Evolutionary conservation across 1,140 invertebrate genomes (phyloP).

Genomic region (Sitobion miscanthi): DNA sequence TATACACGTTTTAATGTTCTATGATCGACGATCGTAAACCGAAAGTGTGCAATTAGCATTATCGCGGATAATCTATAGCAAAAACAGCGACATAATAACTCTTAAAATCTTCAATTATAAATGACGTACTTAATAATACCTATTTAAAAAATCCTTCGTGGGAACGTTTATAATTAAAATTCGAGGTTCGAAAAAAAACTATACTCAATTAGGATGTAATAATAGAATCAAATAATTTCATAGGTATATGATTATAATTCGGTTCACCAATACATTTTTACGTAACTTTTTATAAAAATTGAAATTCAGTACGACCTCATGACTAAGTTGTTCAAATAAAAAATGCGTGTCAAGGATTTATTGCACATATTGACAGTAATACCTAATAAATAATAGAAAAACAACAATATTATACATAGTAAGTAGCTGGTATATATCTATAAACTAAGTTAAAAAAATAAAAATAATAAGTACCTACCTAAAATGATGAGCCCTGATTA

Average conservation of each 20-base stretch:
- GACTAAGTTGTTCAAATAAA: not conserved
- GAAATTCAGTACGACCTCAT: not conserved
- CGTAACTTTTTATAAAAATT: not conserved
- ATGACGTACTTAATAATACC: not conserved
- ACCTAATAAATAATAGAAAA: not conserved
- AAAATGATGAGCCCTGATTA: not conserved
- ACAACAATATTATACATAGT: not conserved
- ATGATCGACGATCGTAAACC: not conserved
- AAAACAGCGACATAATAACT: not conserved
- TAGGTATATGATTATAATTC: not conserved
- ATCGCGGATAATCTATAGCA: not conserved
- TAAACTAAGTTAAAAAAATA: not conserved
- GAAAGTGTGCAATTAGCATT: not conserved
- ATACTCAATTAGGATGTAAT: not conserved
- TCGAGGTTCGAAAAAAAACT: not conserved
- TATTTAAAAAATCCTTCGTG: not conserved
- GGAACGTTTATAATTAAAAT: not conserved
- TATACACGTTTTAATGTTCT: too few relatives aligned
- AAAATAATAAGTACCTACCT: not conserved
- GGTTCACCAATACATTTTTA: not conserved
- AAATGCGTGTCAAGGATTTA: slow-evolving; percentile 37
- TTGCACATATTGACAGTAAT: not conserved
- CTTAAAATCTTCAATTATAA: not conserved
- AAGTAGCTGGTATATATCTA: too few relatives aligned
- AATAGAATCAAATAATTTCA: not conserved